Conservation (phyloP, 2,888 invertebrate species). For the Parnassius mnemosyne region DNA sequence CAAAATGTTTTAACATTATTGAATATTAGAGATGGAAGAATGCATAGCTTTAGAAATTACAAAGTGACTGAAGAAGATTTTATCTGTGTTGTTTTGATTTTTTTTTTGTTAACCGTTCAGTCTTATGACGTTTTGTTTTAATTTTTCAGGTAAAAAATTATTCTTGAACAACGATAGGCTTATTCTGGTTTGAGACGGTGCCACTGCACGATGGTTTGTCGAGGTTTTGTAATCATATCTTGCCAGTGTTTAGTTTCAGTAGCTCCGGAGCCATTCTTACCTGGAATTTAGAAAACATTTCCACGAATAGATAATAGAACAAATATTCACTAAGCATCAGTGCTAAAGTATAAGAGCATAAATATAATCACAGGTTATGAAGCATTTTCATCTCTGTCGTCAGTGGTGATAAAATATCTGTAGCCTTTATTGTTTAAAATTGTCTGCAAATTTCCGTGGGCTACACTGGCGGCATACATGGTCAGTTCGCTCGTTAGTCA, state of each 20-base stretch:
- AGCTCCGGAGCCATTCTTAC: constrained; percentile 96
- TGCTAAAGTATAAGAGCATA: no score
- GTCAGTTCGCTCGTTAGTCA: no score
- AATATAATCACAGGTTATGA: background rate
- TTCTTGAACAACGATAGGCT: constrained; percentile 47
- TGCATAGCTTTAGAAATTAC: constrained; percentile 36
- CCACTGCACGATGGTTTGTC: constrained; percentile 98
- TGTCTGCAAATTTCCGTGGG: no score
- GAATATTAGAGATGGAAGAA: background rate
- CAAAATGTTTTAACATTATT: background rate
- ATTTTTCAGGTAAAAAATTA: constrained; percentile 41
- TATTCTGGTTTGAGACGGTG: constrained; percentile 97
- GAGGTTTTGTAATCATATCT: constrained; percentile 98
- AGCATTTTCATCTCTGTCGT: no score
- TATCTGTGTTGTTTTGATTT: constrained; percentile 47
- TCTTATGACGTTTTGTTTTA: constrained; percentile 73
- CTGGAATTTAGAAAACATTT: constrained; percentile 66
- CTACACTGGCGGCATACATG: no score
- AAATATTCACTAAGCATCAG: no score
- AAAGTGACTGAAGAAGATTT: constrained; percentile 39
- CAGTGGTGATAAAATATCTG: no score
- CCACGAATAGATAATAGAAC: background rate
- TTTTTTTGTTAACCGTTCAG: constrained; percentile 69
- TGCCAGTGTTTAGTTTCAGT: constrained; percentile 99
- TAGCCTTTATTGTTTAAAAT: no score